These are phyloP conservation scores for Dolichopus griseipennis DNA, from an alignment of 2,888 invertebrate species.

Conservation along the genomic window DNA sequence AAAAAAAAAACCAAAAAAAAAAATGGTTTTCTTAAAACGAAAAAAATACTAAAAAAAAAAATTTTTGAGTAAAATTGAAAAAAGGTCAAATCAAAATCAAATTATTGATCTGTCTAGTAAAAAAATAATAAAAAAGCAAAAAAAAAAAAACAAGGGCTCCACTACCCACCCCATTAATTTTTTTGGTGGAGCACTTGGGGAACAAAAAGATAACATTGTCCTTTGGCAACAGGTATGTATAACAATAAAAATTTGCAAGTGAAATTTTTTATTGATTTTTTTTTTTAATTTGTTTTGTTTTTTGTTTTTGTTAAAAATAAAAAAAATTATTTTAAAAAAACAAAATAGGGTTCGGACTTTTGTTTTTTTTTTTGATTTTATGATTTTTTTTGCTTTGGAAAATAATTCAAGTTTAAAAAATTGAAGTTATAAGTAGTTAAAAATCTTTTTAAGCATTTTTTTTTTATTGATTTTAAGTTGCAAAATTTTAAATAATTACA, in stretches of 20 bases:
- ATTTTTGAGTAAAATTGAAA: neutral
- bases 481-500: too few species aligned
- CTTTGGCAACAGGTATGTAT: slow-evolving; percentile 6
- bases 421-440: too few species aligned
- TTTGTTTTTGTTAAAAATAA: neutral
- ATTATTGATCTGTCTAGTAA: slow-evolving; percentile 8
- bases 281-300: neutral
- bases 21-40: neutral
- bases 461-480: too few species aligned
- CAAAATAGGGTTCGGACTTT: neutral
- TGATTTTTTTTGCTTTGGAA: too few species aligned
- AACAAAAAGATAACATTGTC: neutral
- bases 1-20: too few species aligned
- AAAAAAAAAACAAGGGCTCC: neutral
- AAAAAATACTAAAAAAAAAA: neutral
- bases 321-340: neutral
- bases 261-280: neutral
- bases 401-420: too few species aligned
- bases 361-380: too few species aligned
- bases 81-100: neutral
- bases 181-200: neutral
- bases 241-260: neutral
- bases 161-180: neutral
- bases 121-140: too few species aligned
- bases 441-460: too few species aligned